Conservation (phyloP, 2,113 vertebrate species). For the Corythoichthys intestinalis region DNA sequence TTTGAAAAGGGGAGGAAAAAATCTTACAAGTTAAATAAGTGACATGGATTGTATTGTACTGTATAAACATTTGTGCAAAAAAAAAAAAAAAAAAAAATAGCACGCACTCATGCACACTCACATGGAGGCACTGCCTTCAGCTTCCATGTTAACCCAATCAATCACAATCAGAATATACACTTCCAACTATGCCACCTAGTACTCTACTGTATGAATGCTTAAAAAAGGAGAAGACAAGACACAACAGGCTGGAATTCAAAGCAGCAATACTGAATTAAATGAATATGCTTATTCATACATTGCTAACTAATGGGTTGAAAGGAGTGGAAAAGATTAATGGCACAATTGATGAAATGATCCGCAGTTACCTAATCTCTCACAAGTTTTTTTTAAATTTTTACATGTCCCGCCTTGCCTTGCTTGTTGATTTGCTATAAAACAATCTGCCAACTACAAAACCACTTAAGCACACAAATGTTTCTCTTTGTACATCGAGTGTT, state of each 20-base stretch:
- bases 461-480: slow-evolving; percentile 23
- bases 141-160: slow-evolving; percentile 39
- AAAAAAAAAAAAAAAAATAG: slow-evolving; percentile 44
- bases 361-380: background rate
- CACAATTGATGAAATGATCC: slow-evolving; percentile 17
- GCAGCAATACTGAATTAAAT: slow-evolving; percentile 14
- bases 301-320: slow-evolving; percentile 6
- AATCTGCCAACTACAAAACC: slow-evolving; percentile 17
- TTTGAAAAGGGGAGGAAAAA: slow-evolving; percentile 62
- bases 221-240: slow-evolving; percentile 4
- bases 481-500: slow-evolving; percentile 34
- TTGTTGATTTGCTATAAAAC: slow-evolving; percentile 4
- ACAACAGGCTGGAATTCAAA: background rate
- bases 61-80: slow-evolving; percentile 65
- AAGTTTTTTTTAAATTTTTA: background rate
- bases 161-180: slow-evolving; percentile 20
- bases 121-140: slow-evolving; percentile 66
- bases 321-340: slow-evolving; percentile 13
- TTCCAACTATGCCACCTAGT: background rate
- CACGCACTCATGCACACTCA: slow-evolving; percentile 36
- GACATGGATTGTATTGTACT: slow-evolving; percentile 63
- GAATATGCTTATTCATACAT: background rate
- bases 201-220: background rate
- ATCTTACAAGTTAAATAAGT: slow-evolving; percentile 66
- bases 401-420: background rate